Percentiles rank a stretch among this genome's conserved stretches.
Evolutionary conservation across 2,888 invertebrate genomes (phyloP).

Genomic region (Drosophila aldrichi): DNA sequence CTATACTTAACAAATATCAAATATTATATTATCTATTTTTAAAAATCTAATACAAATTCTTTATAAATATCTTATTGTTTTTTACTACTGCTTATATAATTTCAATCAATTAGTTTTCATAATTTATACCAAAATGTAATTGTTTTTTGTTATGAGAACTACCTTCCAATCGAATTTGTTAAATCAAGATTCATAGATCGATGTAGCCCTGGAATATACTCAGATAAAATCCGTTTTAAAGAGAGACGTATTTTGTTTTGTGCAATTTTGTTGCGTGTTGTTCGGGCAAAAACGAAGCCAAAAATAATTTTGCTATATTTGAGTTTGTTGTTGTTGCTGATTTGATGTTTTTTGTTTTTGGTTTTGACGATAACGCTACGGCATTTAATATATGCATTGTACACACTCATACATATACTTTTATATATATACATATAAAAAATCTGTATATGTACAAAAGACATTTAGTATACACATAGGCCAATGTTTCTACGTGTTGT

Average conservation of each 20-base stretch:
- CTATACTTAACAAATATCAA: constrained; percentile 1
- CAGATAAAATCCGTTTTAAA: constrained; percentile 8
- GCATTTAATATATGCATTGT: constrained; percentile 19
- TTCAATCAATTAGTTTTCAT: too few relatives aligned
- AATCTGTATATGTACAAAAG: constrained; percentile 15
- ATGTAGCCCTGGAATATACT: constrained; percentile 13
- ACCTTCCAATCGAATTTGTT: too few relatives aligned
- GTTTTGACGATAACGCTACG: constrained; percentile 45
- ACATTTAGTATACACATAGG: constrained; percentile 33
- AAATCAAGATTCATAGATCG: neutral
- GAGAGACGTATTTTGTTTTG: constrained; percentile 22
- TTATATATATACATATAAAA: neutral
- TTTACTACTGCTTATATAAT: too few relatives aligned
- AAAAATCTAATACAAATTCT: too few relatives aligned
- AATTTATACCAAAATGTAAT: too few relatives aligned
- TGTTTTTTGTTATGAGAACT: too few relatives aligned
- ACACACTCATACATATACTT: constrained; percentile 6
- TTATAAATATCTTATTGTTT: too few relatives aligned
- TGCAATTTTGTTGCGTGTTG: constrained; percentile 41
- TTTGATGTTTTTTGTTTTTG: constrained; percentile 24
- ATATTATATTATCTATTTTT: neutral
- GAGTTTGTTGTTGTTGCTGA: constrained; percentile 9
- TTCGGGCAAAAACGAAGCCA: constrained; percentile 39
- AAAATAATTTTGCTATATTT: constrained; percentile 49
- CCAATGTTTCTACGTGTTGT: constrained; percentile 54